Base-by-base conservation (phyloP, 2,888 invertebrate genomes). In the Hecatera dysodea region DNA sequence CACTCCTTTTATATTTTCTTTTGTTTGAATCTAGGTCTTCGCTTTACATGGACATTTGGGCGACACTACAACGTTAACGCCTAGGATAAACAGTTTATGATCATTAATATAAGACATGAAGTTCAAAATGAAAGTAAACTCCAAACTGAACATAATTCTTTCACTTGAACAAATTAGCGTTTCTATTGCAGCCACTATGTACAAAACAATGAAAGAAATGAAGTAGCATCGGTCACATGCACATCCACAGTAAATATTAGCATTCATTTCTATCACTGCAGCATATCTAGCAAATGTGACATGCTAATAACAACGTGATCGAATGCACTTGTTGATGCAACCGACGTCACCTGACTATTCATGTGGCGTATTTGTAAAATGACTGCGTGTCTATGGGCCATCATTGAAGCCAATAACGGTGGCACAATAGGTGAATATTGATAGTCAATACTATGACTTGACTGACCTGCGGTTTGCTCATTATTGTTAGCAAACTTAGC, bases 401-500 rank as follows among this genome's bases (percentile, higher is more conserved):
- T 78, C 63, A 64, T 57, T 78, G 44, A 39, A 72, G 22, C 50
- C 78, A 72, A 72, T 82, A 72, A 67, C 55, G 63, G 36, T 56
- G 53, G 24, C 29, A 81, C 78, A 78, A 78, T 78, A 81, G 78
- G 71, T 27, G 81, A 67, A 67, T 81, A 78, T 55, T 63, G 22
- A 60, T 80, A 63, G 66, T 65, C 56, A 46, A 63, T 63, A 44
- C 53, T 57, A 29, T 57, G 29, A 80, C 46, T 42, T 44, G 48
- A 36, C n/a, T 67, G 67, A 64, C 69, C 46, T 81, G 50, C 61
- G 46, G 15, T 52, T 60, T 52, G 24, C 52, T 61, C 24, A 57
- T 67, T 57, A 67, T 80, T 59, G 27, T 72, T 39, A 33, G 19
- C 50, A 22, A 36, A 36, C 36, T 15, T 36, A 8, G 2, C 36